Evolutionary conservation across 1,140 invertebrate genomes (phyloP).

Genomic region (Ridgeia piscesae): DNA sequence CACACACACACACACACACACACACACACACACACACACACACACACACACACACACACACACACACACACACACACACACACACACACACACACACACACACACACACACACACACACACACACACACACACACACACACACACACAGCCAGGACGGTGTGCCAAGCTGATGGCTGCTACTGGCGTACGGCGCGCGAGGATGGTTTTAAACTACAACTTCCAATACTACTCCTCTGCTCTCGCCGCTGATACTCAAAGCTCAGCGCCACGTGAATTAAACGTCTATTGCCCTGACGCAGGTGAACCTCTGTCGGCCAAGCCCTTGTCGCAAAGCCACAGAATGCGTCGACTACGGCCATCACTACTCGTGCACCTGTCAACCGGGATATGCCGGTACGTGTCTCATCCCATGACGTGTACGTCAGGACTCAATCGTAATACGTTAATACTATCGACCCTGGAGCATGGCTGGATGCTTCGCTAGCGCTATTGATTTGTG

Average conservation of each 20-base stretch:
- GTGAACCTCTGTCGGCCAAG: conserved; percentile 28
- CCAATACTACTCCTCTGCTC: neutral
- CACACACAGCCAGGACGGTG: too few species aligned
- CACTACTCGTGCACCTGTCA: conserved; percentile 26
- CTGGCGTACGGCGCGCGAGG: too few species aligned
- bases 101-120: too few species aligned
- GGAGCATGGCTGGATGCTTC: neutral
- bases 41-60: too few species aligned
- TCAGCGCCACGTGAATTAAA: neutral
- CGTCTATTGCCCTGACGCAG: neutral
- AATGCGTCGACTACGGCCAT: conserved; percentile 26
- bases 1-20: too few species aligned
- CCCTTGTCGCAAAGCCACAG: conserved; percentile 29
- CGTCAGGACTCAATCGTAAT: neutral
- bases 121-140: neutral
- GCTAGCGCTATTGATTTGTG: neutral
- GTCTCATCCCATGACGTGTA: neutral
- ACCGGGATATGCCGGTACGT: conserved; percentile 22
- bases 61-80: too few species aligned
- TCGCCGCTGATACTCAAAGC: neutral
- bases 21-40: too few species aligned
- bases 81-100: too few species aligned
- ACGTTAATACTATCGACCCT: neutral
- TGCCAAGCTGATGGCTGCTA: too few species aligned
- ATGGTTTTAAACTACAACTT: too few species aligned